These are phyloP conservation scores for Aldabrachelys gigantea DNA, from an alignment of 2,113 vertebrate species.

Conservation along the genomic window DNA sequence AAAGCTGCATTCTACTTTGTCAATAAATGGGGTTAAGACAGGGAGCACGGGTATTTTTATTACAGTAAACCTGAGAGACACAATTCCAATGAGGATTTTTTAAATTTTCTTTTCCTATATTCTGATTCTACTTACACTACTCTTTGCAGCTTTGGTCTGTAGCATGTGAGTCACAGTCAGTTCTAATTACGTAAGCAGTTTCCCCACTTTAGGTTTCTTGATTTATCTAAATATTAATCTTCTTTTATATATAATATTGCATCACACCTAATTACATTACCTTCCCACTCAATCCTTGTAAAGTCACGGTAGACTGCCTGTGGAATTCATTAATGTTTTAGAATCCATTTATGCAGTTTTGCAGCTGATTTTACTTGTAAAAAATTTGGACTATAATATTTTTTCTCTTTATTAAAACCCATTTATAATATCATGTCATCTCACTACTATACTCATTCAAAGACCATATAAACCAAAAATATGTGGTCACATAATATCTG, in stretches of 20 bases:
- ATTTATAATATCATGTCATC: neutral
- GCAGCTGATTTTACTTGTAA: neutral
- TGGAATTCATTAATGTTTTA: constrained; percentile 32
- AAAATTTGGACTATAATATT: neutral
- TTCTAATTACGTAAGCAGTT: neutral
- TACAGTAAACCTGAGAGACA: neutral
- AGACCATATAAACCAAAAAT: neutral
- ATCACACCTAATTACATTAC: neutral
- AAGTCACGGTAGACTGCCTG: neutral
- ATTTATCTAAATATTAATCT: constrained; percentile 23
- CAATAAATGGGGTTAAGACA: neutral
- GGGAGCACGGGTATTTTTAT: neutral
- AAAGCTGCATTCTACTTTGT: neutral
- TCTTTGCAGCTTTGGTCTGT: neutral
- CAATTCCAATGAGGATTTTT: neutral
- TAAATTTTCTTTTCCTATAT: neutral
- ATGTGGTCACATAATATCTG: neutral
- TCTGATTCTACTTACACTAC: neutral
- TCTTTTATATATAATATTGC: neutral
- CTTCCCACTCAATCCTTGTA: neutral
- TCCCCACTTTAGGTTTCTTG: neutral
- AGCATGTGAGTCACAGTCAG: neutral
- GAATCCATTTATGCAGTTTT: neutral
- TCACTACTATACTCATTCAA: neutral
- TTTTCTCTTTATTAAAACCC: neutral